Conservation (phyloP, 1,140 invertebrate species). For the Neoseiulus cucumeris region DNA sequence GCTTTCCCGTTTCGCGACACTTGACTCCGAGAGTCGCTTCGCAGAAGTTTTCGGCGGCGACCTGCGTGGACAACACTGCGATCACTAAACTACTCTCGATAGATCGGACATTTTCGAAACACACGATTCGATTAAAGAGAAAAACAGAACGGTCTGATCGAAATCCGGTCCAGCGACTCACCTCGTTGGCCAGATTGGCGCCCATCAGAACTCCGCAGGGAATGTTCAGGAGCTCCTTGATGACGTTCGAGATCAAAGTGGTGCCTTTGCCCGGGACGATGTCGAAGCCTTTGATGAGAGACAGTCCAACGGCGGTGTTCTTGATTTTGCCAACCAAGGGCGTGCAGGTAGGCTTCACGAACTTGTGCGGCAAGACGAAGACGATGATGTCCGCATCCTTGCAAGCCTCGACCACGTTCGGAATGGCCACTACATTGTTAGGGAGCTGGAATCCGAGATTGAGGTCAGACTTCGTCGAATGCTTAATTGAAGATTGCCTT, state of each 20-base stretch:
- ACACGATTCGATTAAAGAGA: too few relatives aligned
- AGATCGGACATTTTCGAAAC: too few relatives aligned
- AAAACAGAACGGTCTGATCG: too few relatives aligned
- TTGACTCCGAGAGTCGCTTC: constrained; percentile 89
- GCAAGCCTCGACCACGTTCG: constrained; percentile 71
- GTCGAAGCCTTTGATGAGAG: constrained; percentile 86
- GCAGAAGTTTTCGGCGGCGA: constrained; percentile 85
- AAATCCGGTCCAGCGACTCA: too few relatives aligned
- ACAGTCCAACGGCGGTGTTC: constrained; percentile 64
- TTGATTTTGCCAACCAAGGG: constrained; percentile 73
- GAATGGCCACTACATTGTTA: constrained; percentile 46
- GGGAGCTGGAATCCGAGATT: constrained; percentile 15
- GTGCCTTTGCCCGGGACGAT: constrained; percentile 71
- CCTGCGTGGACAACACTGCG: not conserved
- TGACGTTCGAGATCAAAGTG: constrained; percentile 86
- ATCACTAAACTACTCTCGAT: too few relatives aligned
- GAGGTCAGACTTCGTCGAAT: too few relatives aligned
- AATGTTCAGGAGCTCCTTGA: constrained; percentile 61
- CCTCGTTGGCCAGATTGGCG: constrained; percentile 87
- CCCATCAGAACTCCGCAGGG: constrained; percentile 90
- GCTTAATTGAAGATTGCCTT: too few relatives aligned
- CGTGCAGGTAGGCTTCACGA: constrained; percentile 64
- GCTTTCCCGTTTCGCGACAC: constrained; percentile 45
- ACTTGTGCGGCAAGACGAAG: constrained; percentile 95
- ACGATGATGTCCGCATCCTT: constrained; percentile 84